Conservation (phyloP, 2,113 vertebrate genomes). For the Pelusios castaneus region DNA sequence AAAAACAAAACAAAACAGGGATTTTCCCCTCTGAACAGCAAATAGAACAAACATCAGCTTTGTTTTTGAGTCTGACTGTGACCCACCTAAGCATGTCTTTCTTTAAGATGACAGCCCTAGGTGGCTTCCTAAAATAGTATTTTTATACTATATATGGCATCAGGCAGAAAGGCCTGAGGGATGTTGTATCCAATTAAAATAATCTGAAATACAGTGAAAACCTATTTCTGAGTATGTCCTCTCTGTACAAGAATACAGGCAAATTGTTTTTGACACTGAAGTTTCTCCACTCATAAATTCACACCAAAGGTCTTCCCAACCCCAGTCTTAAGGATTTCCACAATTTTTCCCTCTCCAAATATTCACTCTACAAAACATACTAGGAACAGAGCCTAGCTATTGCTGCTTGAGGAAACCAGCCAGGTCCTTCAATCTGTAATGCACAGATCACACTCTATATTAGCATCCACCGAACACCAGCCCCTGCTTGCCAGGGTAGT, state of each 20-base stretch:
- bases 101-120: conserved; percentile 17
- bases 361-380: background rate
- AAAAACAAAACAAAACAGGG: background rate
- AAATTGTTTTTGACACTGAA: background rate
- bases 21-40: background rate
- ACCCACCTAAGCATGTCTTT: conserved; percentile 21
- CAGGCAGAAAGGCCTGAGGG: conserved; percentile 3
- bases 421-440: background rate
- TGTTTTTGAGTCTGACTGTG: background rate
- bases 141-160: conserved; percentile 12
- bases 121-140: conserved; percentile 37
- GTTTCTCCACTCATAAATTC: background rate
- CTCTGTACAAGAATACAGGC: background rate
- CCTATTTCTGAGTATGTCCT: background rate
- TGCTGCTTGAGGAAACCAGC: background rate
- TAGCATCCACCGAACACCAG: background rate
- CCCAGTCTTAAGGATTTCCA: background rate
- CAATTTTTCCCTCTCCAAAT: background rate
- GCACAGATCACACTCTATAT: background rate
- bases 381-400: background rate
- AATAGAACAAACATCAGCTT: background rate
- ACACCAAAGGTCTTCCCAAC: fast-evolving
- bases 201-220: conserved; percentile 20
- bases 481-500: background rate
- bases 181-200: conserved; percentile 23